phyloP scores from a whole-genome alignment of 1,140 invertebrate genomes.

The Araneus ventricosus region DNA sequence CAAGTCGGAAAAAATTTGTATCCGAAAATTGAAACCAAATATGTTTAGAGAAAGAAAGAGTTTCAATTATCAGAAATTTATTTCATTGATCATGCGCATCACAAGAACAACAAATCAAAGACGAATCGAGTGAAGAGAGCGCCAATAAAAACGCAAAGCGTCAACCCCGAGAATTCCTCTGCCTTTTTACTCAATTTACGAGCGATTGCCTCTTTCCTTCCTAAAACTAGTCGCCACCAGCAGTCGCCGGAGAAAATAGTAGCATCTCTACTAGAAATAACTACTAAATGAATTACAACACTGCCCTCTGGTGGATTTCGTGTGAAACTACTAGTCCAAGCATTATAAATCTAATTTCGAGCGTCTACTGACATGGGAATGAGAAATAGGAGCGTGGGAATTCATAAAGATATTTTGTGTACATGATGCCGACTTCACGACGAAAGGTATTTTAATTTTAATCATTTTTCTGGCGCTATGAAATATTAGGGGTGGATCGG shows the following conservation, averaged over 20 bases:
- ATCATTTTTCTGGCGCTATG: constrained; percentile 53
- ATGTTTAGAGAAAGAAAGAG: not conserved
- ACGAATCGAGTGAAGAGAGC: not conserved
- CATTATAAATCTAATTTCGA: constrained; percentile 64
- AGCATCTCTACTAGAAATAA: constrained; percentile 42
- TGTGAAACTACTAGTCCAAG: constrained; percentile 18
- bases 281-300: constrained; percentile 54
- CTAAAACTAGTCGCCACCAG: not conserved
- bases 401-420: constrained; percentile 33
- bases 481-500: not conserved
- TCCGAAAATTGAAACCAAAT: not conserved
- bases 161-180: not conserved
- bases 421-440: not conserved
- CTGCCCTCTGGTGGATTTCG: constrained; percentile 21
- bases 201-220: not conserved
- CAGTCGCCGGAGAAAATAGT: not conserved
- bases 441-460: constrained; percentile 56
- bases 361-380: not conserved
- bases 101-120: not conserved
- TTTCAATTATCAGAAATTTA: not conserved
- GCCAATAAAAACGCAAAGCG: not conserved
- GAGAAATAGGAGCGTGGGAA: not conserved
- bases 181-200: constrained; percentile 43
- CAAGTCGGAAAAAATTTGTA: not conserved
- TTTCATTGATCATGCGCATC: not conserved